phyloP scores from a whole-genome alignment of 2,797 vertebrate genomes.

The Semotilus atromaculatus region DNA sequence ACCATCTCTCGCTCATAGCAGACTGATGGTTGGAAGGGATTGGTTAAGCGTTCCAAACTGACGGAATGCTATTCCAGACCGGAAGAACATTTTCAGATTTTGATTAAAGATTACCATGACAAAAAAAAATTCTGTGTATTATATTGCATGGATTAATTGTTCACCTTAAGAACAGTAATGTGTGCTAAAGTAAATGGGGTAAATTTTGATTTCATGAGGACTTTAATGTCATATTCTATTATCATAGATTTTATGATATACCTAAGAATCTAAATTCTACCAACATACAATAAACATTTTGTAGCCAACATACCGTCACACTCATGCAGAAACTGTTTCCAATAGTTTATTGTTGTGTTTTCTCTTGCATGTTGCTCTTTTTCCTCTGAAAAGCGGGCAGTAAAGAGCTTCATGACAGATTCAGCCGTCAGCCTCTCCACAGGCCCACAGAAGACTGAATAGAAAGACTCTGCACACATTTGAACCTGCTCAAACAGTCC shows the following conservation, averaged over 20 bases:
- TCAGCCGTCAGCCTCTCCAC: conserved; percentile 78
- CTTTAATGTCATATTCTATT: neutral
- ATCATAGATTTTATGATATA: neutral
- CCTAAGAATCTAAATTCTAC: neutral
- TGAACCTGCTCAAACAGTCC: conserved; percentile 91
- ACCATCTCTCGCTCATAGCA: too few relatives aligned
- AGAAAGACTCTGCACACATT: conserved; percentile 80
- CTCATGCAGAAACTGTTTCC: conserved; percentile 86
- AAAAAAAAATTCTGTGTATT: too few relatives aligned
- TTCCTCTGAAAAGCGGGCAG: conserved; percentile 71
- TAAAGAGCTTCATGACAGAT: conserved; percentile 78
- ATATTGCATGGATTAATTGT: too few relatives aligned
- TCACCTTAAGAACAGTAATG: too few relatives aligned
- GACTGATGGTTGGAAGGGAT: too few relatives aligned
- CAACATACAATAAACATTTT: neutral
- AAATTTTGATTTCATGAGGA: too few relatives aligned
- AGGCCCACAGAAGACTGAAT: conserved; percentile 79
- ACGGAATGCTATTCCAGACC: too few relatives aligned
- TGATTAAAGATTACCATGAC: too few relatives aligned
- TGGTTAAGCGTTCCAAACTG: too few relatives aligned
- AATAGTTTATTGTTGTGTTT: conserved; percentile 73
- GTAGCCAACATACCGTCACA: conserved; percentile 80
- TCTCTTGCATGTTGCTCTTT: conserved; percentile 66
- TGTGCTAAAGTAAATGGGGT: too few relatives aligned
- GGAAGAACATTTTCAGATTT: too few relatives aligned